These are phyloP conservation scores for Eriosoma lanigerum DNA, from an alignment of 1,140 invertebrate species.

Conservation along the genomic window DNA sequence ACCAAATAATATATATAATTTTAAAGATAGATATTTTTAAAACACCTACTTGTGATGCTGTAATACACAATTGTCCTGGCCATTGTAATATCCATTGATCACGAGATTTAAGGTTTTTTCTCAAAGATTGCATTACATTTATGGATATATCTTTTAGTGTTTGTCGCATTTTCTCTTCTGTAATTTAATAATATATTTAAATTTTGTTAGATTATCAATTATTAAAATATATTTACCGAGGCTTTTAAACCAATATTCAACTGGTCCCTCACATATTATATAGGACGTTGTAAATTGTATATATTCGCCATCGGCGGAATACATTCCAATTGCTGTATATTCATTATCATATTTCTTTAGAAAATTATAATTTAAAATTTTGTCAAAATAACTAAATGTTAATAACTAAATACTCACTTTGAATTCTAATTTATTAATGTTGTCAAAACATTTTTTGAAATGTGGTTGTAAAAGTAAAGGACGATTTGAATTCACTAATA, in stretches of 20 bases:
- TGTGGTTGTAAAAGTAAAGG: conserved; percentile 74
- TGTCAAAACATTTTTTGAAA: conserved; percentile 75
- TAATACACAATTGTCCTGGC: conserved; percentile 64
- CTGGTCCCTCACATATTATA: conserved; percentile 36
- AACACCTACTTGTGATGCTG: conserved; percentile 65
- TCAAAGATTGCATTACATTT: neutral
- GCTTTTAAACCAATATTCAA: conserved; percentile 74
- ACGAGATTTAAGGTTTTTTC: conserved; percentile 68
- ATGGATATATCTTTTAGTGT: neutral
- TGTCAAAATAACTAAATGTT: neutral
- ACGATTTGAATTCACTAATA: conserved; percentile 78
- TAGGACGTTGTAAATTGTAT: conserved; percentile 71
- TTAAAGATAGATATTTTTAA: neutral
- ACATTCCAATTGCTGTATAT: conserved; percentile 72
- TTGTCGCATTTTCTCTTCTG: neutral
- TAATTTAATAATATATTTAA: neutral
- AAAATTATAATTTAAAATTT: neutral
- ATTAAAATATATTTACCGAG: conserved; percentile 61
- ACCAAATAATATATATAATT: neutral
- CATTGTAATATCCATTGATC: conserved; percentile 75
- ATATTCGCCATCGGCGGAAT: conserved; percentile 77
- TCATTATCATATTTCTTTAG: conserved; percentile 51
- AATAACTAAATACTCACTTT: neutral
- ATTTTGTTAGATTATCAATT: neutral
- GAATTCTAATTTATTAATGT: conserved; percentile 70